A percentile compares a stretch with the other conserved stretches of the same genome.
Evolutionary conservation across 2,113 vertebrate species (phyloP).

Genomic region (Turnix velox): DNA sequence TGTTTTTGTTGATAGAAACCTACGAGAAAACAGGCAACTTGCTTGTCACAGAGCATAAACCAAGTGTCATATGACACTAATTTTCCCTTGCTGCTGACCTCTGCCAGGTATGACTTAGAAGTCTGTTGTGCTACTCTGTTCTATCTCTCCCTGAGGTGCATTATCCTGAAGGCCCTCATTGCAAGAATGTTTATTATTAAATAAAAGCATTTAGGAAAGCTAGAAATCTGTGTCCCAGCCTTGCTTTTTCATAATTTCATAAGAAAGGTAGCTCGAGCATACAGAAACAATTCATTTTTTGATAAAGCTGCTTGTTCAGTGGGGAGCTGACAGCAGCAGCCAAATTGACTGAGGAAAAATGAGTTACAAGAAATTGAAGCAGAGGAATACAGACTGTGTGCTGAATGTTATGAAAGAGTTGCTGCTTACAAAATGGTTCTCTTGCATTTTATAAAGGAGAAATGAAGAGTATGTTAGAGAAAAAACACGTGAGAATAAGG

Average conservation of each 20-base stretch:
- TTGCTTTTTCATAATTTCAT: conserved; percentile 25
- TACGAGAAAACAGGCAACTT: neutral
- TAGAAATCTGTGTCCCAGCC: neutral
- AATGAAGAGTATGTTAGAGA: neutral
- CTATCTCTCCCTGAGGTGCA: neutral
- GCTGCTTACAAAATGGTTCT: neutral
- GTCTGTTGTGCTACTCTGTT: neutral
- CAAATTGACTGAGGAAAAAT: conserved; percentile 33
- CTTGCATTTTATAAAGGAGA: neutral
- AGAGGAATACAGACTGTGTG: neutral
- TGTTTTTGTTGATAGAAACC: neutral
- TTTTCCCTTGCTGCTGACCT: neutral
- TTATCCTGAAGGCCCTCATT: neutral
- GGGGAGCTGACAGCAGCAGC: conserved; percentile 14
- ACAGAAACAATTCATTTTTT: conserved; percentile 5
- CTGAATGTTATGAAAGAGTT: neutral
- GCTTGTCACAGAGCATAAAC: neutral
- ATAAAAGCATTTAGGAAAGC: neutral
- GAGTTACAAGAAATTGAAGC: conserved; percentile 8
- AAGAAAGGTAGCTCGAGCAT: neutral
- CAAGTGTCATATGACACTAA: neutral
- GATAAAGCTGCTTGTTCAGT: neutral
- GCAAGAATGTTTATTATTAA: neutral
- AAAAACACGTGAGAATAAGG: neutral
- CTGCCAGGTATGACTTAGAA: neutral